Percentiles rank a stretch among this genome's conserved stretches.
These are phyloP conservation scores for Trachelus tabidus DNA, from an alignment of 2,888 invertebrate species.

Conservation along the genomic window DNA sequence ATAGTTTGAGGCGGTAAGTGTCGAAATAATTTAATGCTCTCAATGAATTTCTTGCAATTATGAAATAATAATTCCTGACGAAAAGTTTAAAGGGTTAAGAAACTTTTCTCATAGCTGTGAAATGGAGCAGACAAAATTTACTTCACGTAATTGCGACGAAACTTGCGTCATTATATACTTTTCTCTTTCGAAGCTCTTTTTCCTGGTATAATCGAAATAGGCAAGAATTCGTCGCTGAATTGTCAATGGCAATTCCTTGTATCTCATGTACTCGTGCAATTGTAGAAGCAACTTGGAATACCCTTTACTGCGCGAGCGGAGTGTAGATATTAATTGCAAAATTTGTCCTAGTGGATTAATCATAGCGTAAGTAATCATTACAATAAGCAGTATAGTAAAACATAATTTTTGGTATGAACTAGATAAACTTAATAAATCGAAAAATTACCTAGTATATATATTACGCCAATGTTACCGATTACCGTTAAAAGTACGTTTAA, in stretches of 20 bases:
- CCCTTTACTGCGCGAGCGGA: conserved; percentile 40
- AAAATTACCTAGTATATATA: conserved; percentile 49
- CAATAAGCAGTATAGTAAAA: not conserved
- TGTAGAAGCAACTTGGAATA: conserved; percentile 53
- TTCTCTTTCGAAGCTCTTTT: conserved; percentile 62
- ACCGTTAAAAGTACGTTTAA: conserved; percentile 48
- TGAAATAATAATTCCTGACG: conserved; percentile 61
- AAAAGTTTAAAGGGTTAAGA: not conserved
- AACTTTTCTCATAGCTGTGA: not conserved
- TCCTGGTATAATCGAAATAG: conserved; percentile 63
- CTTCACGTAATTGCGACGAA: conserved; percentile 58
- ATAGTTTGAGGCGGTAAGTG: conserved; percentile 55
- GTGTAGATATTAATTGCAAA: conserved; percentile 44
- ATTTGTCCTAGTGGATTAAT: conserved; percentile 39
- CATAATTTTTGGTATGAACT: not conserved
- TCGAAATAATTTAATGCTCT: conserved; percentile 61
- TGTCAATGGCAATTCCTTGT: conserved; percentile 62
- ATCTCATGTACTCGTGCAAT: conserved; percentile 63
- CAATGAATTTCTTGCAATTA: conserved; percentile 55
- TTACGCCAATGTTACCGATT: conserved; percentile 50
- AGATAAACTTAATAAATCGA: not conserved
- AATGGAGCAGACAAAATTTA: conserved; percentile 16
- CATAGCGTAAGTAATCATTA: too few relatives aligned
- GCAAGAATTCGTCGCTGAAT: conserved; percentile 57
- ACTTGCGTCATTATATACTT: conserved; percentile 60